These are phyloP conservation scores for Rhinoraja longicauda DNA, from an alignment of 2,797 vertebrate genomes.

Conservation along the genomic window DNA sequence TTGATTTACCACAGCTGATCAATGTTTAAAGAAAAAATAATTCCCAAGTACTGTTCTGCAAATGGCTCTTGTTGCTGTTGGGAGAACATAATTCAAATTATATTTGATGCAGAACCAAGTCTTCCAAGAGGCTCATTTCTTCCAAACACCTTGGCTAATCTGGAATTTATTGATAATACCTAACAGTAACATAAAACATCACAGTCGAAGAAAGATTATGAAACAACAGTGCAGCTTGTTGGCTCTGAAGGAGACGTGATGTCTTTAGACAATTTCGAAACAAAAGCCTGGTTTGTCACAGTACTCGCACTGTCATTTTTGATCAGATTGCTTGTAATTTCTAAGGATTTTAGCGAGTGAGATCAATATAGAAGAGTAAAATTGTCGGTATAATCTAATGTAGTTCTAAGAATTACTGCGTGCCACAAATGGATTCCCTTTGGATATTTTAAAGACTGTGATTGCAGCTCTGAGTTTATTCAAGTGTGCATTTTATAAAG, in stretches of 20 bases:
- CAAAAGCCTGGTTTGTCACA: background rate
- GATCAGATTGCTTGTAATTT: background rate
- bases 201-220: background rate
- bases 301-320: conserved; percentile 1
- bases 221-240: background rate
- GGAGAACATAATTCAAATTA: background rate
- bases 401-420: background rate
- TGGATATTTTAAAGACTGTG: background rate
- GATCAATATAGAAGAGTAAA: background rate
- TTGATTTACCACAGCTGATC: background rate
- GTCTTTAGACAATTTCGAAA: background rate
- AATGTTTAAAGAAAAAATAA: conserved; percentile 21
- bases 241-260: background rate
- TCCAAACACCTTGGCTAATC: conserved; percentile 2
- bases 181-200: conserved; percentile 4
- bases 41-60: background rate
- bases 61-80: background rate
- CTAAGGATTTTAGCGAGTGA: background rate
- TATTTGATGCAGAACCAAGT: background rate
- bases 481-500: background rate
- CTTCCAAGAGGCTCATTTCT: background rate
- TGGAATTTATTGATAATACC: background rate
- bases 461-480: background rate
- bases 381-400: background rate
- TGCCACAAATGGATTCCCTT: background rate